Conservation (phyloP, 2,797 vertebrate genomes). For the Notamacropus eugenii region DNA sequence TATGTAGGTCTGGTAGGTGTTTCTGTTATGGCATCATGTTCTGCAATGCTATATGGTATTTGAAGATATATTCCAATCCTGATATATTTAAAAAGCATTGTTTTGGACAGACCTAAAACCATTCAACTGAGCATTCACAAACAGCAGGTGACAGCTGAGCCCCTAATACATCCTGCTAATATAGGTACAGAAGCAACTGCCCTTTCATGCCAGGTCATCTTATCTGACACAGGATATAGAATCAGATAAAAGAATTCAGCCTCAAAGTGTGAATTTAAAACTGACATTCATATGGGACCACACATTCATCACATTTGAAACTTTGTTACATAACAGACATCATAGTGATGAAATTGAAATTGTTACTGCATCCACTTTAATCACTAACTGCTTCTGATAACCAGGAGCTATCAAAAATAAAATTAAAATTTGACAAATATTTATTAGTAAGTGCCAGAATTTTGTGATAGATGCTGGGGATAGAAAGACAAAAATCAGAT, state of each 20-base stretch:
- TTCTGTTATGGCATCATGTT: background rate
- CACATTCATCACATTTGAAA: background rate
- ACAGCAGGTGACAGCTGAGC: background rate
- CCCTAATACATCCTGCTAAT: background rate
- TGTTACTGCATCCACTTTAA: background rate
- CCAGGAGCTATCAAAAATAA: background rate
- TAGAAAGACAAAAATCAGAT: background rate
- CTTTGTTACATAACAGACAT: background rate
- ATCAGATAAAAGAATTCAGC: background rate
- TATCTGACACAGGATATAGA: background rate
- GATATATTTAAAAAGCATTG: background rate
- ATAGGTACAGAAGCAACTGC: background rate
- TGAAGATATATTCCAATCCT: background rate
- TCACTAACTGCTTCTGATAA: background rate
- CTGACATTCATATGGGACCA: background rate
- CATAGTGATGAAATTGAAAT: background rate
- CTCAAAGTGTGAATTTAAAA: background rate
- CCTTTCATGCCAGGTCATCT: background rate
- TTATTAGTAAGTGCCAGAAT: background rate
- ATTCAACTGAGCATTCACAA: background rate
- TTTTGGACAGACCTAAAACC: background rate
- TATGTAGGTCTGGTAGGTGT: conserved; percentile 10
- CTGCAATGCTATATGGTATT: conserved; percentile 15
- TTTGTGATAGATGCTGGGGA: background rate
- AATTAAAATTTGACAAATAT: background rate